Evolutionary conservation across 2,888 invertebrate species (phyloP), one percentile per base, ranked within the genome.

Genomic region (Chrysolina haemoptera): DNA sequence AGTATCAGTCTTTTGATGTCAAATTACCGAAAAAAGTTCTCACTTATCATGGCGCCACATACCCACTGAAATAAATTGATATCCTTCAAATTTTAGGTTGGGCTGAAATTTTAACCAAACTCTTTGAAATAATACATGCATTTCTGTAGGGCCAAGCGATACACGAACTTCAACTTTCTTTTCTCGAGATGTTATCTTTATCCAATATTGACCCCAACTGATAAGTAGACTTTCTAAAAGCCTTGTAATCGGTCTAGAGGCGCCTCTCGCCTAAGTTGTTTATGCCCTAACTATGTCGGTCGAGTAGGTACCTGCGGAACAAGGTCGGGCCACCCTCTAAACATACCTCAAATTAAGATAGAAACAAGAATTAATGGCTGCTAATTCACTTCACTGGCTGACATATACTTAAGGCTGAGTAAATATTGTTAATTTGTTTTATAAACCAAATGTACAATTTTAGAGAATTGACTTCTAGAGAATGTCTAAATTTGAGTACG

Each of bases 251-350:
- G 68, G 64, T 62, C 71, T 70, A 64, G 22, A 76, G 78, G 78
- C 78, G 78, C 78, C 78, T 77, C 64, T 22, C 18, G 35, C 50
- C 73, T 70, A 74, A 78, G 77, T 77, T 76, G 76, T 78, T 75
- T 73, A 65, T 75, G 67, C 41, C 66, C 69, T 74, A 70, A 66
- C 75, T 72, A 18, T 68, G 63, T 70, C 66, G 72, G 68, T 63
- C 64, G 35, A 43, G 53, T 74, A 74, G 48, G 53, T 74, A 74
- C 74, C 74, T 74, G n/a, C n/a, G 74, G 18, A 65, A 69, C 63
- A 53, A 53, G 53, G 53, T 53, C 53, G 53, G 53, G 53, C 53
- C 53, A 53, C 53, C 53, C 53, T 53, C 53, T 12, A 20, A 53
- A 53, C 53, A 53, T 53, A 18, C 53, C 53, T 53, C 20, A 53